Base-by-base conservation (phyloP, 2,797 vertebrate species). In the Halcyon chelicuti region DNA sequence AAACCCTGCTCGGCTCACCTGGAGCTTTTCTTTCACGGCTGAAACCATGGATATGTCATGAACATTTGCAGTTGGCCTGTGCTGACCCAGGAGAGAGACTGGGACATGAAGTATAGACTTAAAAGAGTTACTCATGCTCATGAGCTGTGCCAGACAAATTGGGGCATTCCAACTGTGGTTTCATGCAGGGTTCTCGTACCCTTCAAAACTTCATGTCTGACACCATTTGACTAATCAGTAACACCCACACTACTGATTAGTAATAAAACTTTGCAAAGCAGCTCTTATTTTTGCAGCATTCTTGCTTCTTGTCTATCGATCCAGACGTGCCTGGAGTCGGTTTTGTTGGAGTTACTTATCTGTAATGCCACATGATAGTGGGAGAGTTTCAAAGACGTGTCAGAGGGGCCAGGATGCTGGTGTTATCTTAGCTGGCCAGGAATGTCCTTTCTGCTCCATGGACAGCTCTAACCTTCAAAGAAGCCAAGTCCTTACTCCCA, bases 131-230 rank as follows among this genome's bases (percentile, higher is more conserved):
- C 15, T 85, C 10, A 31, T 4, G n/a, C 15, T 6, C 12, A 16
- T 0, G 2, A 68, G 23, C 12, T 46, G 20, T 35, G 54, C 35
- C 40, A 65, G 44, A 15, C 44, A 68, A 62, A 55, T 2, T 13
- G 58, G 10, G 14, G 44, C 18, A 40, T 28, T 20, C 14, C 9
- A 29, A 4, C 10, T 12, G 29, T 54, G 54, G 14, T 60, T 71
- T 71, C 47, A 55, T 0, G 0, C 12, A 31, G n/a, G n/a, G 12
- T 70, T 70, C 37, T 84, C 52, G 26, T 6, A 46, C 3, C 39
- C n/a, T 78, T 71, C 73, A 35, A 54, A 73, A 3, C 1, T 18
- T 49, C 10, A 12, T 23, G 22, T 46, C 39, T 20, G 40, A 14
- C 7, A 26, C 2, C 1, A 42, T 71, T 40, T 51, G 47, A 46